Conservation (phyloP, 2,888 invertebrate species). For the Halictus ligatus region DNA sequence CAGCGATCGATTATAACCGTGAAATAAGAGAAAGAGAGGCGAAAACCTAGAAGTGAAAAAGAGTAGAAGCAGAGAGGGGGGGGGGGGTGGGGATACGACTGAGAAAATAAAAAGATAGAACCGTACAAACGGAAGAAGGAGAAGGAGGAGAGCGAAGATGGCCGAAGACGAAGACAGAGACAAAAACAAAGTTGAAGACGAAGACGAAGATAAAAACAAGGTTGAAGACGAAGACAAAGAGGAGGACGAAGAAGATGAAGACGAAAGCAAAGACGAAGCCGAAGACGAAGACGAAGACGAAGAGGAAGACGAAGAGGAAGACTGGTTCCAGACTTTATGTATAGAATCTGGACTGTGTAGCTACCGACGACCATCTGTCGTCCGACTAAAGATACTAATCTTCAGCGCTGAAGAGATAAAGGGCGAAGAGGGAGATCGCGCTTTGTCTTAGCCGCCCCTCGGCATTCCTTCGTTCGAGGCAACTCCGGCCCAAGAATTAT, state of each 20-base stretch:
- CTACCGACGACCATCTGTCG: conserved; percentile 80
- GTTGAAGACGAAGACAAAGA: conserved; percentile 19
- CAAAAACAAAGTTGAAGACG: conserved; percentile 1
- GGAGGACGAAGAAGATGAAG: conserved; percentile 34
- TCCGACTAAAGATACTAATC: conserved; percentile 79
- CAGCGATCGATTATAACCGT: conserved; percentile 42
- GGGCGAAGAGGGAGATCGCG: conserved; percentile 68
- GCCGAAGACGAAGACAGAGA: not conserved
- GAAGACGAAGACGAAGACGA: conserved; percentile 10
- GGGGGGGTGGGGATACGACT: not conserved
- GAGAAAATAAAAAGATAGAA: not conserved
- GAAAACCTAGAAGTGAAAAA: not conserved
- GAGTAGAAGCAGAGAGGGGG: not conserved
- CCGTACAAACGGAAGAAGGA: not conserved
- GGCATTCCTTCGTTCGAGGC: conserved; percentile 75
- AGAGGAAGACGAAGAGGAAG: conserved; percentile 34
- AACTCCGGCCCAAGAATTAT: conserved; percentile 75
- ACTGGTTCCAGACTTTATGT: conserved; percentile 67
- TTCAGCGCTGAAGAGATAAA: conserved; percentile 72
- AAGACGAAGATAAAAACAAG: no score
- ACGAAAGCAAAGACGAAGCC: not conserved
- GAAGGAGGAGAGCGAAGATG: conserved; percentile 4
- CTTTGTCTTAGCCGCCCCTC: conserved; percentile 78
- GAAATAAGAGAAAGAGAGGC: conserved; percentile 43
- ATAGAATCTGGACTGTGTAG: conserved; percentile 70